Percentiles rank a stretch among this genome's conserved stretches.
Conservation (phyloP, 1,140 invertebrate species). For the Drosophila leontia region DNA sequence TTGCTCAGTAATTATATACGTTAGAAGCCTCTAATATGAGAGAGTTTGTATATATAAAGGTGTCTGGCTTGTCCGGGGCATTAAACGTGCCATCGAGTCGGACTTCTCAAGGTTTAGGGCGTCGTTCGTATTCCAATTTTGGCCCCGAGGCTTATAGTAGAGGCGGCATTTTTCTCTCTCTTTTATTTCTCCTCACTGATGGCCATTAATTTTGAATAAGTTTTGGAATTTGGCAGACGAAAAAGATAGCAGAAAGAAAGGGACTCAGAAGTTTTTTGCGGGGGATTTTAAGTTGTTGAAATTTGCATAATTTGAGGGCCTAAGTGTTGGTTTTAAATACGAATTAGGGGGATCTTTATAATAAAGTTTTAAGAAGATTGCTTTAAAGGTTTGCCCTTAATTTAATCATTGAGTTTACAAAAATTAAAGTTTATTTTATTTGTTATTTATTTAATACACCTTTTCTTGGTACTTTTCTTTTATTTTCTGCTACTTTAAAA, state of each 20-base stretch:
- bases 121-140: slow-evolving; percentile 41
- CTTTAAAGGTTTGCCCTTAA: neutral
- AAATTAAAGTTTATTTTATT: neutral
- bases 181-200: slow-evolving; percentile 37
- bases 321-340: slow-evolving; percentile 35
- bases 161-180: slow-evolving; percentile 23
- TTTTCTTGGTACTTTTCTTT: neutral
- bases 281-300: slow-evolving; percentile 36
- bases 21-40: slow-evolving; percentile 58
- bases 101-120: slow-evolving; percentile 70
- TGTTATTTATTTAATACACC: neutral
- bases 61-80: slow-evolving; percentile 59
- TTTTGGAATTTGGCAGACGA: slow-evolving; percentile 22
- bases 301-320: slow-evolving; percentile 63
- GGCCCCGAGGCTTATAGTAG: slow-evolving; percentile 40
- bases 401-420: neutral
- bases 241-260: slow-evolving; percentile 16
- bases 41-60: slow-evolving; percentile 18
- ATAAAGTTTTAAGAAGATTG: slow-evolving; percentile 2
- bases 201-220: slow-evolving; percentile 53
- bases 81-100: slow-evolving; percentile 70
- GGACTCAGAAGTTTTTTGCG: slow-evolving; percentile 28
- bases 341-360: slow-evolving; percentile 9
- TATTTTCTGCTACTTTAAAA: neutral
- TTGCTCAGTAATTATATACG: slow-evolving; percentile 69